These are phyloP conservation scores for Asobara japonica DNA, from an alignment of 1,140 invertebrate genomes.

Conservation along the genomic window DNA sequence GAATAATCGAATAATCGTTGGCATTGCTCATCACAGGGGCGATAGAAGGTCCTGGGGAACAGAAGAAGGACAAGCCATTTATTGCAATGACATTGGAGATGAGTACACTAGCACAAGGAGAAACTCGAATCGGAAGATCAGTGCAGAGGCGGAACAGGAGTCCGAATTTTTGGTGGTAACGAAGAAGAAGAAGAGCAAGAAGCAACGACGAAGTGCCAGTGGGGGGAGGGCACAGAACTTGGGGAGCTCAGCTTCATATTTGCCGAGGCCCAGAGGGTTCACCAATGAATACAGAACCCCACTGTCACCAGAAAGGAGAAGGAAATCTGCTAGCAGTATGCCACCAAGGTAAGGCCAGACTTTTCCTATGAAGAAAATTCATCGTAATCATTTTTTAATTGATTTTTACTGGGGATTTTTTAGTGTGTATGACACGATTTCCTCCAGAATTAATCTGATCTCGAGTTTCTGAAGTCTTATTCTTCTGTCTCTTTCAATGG, in stretches of 20 bases:
- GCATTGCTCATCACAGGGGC: too few species aligned
- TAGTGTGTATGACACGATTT: too few species aligned
- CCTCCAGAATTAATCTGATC: too few species aligned
- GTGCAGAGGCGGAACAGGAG: slow-evolving; percentile 59
- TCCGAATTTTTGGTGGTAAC: slow-evolving; percentile 77
- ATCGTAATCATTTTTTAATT: slow-evolving; percentile 32
- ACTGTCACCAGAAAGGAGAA: slow-evolving; percentile 57
- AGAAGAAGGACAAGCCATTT: slow-evolving; percentile 68
- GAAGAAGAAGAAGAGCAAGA: slow-evolving; percentile 77
- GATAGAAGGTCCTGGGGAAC: slow-evolving; percentile 73
- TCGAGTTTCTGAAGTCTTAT: too few species aligned
- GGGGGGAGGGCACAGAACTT: slow-evolving; percentile 61
- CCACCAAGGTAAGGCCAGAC: too few species aligned
- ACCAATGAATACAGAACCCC: slow-evolving; percentile 58
- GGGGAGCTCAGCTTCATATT: slow-evolving; percentile 55
- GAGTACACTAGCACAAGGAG: slow-evolving; percentile 53
- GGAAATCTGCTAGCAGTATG: slow-evolving; percentile 64
- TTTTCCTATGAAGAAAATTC: slow-evolving; percentile 32
- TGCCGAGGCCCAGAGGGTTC: slow-evolving; percentile 58
- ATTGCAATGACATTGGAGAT: slow-evolving; percentile 62
- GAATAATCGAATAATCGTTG: too few species aligned
- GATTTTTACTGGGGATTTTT: too few species aligned
- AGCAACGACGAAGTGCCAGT: slow-evolving; percentile 67
- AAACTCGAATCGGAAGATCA: slow-evolving; percentile 58
- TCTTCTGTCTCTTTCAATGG: too few species aligned